phyloP scores from a whole-genome alignment of 2,113 vertebrate genomes.

The Cranoglanis bouderius region DNA sequence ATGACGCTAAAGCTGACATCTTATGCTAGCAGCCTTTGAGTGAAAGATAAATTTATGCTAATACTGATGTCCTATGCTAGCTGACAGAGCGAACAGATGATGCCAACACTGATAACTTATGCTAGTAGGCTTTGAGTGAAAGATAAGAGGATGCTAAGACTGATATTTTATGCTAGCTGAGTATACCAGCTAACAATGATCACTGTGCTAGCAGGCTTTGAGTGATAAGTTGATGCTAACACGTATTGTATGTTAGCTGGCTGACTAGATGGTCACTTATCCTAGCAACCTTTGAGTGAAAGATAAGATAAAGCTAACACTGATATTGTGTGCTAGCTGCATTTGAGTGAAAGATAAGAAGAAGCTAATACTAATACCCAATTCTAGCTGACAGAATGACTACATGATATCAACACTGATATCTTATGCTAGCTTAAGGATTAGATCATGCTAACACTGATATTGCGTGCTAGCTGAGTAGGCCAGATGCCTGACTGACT shows the following conservation, averaged over 20 bases:
- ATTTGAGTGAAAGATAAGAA: no score
- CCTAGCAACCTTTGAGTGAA: background rate
- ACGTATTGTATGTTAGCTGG: background rate
- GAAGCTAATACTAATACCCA: no score
- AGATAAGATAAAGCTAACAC: background rate
- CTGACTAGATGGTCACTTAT: background rate
- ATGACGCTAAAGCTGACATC: conserved; percentile 20
- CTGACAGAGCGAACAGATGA: background rate
- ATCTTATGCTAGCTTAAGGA: background rate
- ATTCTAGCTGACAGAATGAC: no score
- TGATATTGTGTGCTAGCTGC: background rate
- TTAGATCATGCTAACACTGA: background rate
- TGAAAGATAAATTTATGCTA: conserved; percentile 1
- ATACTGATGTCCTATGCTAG: background rate
- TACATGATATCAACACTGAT: background rate
- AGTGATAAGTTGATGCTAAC: background rate
- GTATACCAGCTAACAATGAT: background rate
- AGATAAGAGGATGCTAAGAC: background rate
- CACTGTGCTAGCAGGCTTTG: background rate
- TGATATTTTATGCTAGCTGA: background rate
- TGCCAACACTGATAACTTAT: background rate
- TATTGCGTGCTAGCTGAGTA: background rate
- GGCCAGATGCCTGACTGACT: background rate
- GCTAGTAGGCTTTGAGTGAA: background rate
- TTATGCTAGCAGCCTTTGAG: background rate